phyloP scores from a whole-genome alignment of 2,113 vertebrate species.

The Ptilonorhynchus violaceus region DNA sequence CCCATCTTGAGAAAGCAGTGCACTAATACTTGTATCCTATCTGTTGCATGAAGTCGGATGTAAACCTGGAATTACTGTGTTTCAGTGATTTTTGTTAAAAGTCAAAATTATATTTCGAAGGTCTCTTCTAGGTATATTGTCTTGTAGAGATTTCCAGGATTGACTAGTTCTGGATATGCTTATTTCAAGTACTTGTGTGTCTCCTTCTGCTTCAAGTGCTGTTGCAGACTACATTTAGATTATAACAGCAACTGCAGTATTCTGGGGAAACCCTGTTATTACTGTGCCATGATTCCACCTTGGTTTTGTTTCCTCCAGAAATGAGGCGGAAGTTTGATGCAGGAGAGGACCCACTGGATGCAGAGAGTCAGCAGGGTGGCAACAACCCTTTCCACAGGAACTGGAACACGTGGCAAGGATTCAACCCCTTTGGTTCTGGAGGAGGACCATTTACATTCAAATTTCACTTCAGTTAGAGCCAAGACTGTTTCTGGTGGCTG shows the following conservation, averaged over 20 bases:
- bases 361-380: conserved; percentile 89
- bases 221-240: not conserved
- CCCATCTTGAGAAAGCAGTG: not conserved
- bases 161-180: not conserved
- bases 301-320: conserved; percentile 73
- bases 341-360: conserved; percentile 93
- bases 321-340: conserved; percentile 95
- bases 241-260: not conserved
- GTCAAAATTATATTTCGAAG: not conserved
- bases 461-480: conserved; percentile 91
- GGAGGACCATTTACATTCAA: conserved; percentile 95
- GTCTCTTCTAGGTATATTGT: not conserved
- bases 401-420: conserved; percentile 91
- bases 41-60: not conserved
- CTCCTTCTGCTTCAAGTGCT: not conserved
- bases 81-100: not conserved
- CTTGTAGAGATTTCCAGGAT: not conserved
- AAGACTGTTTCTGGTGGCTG: conserved; percentile 51
- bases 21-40: not conserved
- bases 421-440: conserved; percentile 93
- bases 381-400: conserved; percentile 84
- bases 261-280: not conserved
- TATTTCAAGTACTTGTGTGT: not conserved
- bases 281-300: not conserved
- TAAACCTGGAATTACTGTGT: not conserved